phyloP scores from a whole-genome alignment of 35 echinoderm and acorn worm species.

The Heliocidaris erythrogramma region DNA sequence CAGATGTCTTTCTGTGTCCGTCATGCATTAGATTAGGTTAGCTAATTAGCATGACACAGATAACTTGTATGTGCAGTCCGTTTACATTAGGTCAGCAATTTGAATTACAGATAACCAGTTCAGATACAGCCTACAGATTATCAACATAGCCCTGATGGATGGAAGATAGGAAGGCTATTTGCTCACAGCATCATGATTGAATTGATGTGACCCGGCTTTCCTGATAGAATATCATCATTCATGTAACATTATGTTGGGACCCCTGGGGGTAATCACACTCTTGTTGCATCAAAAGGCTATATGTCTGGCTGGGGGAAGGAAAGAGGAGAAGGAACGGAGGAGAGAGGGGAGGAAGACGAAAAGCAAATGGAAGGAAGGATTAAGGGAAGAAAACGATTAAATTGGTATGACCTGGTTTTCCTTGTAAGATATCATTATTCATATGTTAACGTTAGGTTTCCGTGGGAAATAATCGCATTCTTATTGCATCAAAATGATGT shows the following conservation, averaged over 20 bases:
- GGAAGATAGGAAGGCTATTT: neutral
- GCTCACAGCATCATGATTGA: neutral
- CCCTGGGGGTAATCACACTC: neutral
- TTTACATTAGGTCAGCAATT: neutral
- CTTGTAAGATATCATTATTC: too few species aligned
- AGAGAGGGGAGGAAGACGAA: too few species aligned
- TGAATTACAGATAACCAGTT: neutral
- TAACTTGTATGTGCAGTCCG: neutral
- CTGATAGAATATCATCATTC: neutral
- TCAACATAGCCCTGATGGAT: neutral
- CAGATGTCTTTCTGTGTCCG: neutral
- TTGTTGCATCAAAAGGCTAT: neutral
- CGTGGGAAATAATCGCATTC: too few species aligned
- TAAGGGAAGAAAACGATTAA: too few species aligned
- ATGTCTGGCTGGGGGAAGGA: neutral
- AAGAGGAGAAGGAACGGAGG: too few species aligned
- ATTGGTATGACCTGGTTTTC: too few species aligned
- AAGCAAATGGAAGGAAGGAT: too few species aligned
- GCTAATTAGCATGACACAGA: neutral
- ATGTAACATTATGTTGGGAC: neutral
- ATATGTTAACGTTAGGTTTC: too few species aligned
- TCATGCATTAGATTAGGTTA: neutral
- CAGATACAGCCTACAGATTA: neutral
- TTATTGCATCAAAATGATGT: too few species aligned
- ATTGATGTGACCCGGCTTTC: neutral